Percentiles rank a stretch among this genome's conserved stretches.
These are phyloP conservation scores for Lepus oiostolus DNA, from an alignment of 2,797 vertebrate genomes.

Conservation along the genomic window DNA sequence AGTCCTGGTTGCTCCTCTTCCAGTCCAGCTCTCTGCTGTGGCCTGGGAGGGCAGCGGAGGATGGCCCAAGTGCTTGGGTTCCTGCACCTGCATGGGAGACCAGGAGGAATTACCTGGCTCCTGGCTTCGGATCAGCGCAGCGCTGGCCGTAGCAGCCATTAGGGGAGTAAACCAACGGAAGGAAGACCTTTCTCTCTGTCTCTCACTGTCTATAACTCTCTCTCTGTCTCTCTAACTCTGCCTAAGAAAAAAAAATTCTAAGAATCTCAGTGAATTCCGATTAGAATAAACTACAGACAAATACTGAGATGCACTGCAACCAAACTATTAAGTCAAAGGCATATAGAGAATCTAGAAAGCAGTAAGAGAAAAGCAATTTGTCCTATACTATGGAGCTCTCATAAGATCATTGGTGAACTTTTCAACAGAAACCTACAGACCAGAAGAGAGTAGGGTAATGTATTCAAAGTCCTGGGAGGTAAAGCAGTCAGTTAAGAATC, in stretches of 20 bases:
- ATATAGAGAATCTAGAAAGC: constrained; percentile 19
- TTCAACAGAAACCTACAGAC: neutral
- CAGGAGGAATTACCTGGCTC: too few relatives aligned
- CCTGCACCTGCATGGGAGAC: too few relatives aligned
- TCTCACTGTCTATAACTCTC: too few relatives aligned
- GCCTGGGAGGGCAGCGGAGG: too few relatives aligned
- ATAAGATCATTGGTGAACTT: neutral
- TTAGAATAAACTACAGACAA: neutral
- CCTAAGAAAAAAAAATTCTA: neutral
- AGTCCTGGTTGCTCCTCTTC: too few relatives aligned
- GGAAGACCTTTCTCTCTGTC: too few relatives aligned
- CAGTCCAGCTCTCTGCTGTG: too few relatives aligned
- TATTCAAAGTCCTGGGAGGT: neutral
- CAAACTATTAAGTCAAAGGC: neutral
- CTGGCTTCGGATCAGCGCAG: too few relatives aligned
- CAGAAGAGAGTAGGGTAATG: neutral
- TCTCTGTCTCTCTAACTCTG: too few relatives aligned
- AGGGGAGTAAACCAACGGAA: too few relatives aligned
- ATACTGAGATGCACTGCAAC: neutral
- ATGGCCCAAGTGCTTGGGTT: too few relatives aligned
- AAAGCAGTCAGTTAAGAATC: neutral
- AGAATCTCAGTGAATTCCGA: constrained; percentile 16
- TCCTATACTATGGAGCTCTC: neutral
- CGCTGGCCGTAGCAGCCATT: too few relatives aligned
- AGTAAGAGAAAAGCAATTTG: neutral